Conservation (phyloP, 2,113 vertebrate species). For the Mirza zaza region DNA sequence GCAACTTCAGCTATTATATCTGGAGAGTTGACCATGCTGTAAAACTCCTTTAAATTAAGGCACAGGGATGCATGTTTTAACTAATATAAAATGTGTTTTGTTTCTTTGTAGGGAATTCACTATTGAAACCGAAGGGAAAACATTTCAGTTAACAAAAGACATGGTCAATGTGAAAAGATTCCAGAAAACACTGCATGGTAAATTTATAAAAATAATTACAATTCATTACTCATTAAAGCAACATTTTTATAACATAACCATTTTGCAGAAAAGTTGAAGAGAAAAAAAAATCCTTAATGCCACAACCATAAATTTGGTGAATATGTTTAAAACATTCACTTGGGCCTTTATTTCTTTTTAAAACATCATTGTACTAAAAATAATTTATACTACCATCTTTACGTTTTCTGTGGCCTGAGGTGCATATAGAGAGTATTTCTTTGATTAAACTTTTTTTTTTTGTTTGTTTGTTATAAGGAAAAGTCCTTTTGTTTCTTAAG, state of each 20-base stretch:
- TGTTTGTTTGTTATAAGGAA: background rate
- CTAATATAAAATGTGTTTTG: background rate
- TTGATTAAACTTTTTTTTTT: background rate
- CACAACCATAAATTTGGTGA: background rate
- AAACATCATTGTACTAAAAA: background rate
- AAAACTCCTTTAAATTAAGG: constrained; percentile 11
- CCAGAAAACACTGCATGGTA: constrained; percentile 97
- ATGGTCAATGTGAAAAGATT: constrained; percentile 97
- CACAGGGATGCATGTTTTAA: background rate
- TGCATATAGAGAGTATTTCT: background rate
- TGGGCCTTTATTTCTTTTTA: background rate
- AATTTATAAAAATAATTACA: constrained; percentile 62
- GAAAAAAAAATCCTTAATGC: background rate
- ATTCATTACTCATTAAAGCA: background rate
- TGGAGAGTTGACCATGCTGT: background rate
- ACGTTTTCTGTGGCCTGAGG: background rate
- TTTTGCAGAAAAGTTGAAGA: constrained; percentile 11
- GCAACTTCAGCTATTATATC: background rate
- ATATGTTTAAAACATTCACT: background rate
- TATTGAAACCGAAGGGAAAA: constrained; percentile 94
- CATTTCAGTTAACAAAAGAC: constrained; percentile 94
- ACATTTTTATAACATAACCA: constrained; percentile 25
- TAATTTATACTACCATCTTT: background rate
- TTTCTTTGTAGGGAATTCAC: constrained; percentile 91
- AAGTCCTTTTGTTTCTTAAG: background rate